Conservation (phyloP, 1,140 invertebrate species). For the Araneus ventricosus region DNA sequence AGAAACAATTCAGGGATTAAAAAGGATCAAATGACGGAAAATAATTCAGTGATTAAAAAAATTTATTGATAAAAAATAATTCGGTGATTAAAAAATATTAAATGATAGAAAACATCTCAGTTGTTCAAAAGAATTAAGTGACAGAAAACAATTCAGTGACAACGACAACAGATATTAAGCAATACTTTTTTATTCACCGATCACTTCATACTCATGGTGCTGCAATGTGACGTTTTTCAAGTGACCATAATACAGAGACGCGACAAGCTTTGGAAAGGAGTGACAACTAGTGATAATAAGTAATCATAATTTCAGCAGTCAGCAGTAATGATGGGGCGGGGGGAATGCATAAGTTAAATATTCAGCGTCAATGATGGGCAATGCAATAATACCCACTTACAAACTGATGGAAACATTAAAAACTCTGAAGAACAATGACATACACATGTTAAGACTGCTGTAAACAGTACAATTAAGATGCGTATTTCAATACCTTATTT, state of each 20-base stretch:
- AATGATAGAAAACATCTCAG: too few species aligned
- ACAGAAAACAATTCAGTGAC: background rate
- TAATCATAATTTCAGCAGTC: background rate
- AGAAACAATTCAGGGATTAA: too few species aligned
- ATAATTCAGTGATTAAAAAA: too few species aligned
- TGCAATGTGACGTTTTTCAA: background rate
- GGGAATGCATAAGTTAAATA: background rate
- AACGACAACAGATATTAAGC: background rate
- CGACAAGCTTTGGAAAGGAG: background rate
- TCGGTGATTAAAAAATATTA: too few species aligned
- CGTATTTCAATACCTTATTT: background rate
- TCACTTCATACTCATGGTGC: slow-evolving; percentile 21
- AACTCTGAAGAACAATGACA: slow-evolving; percentile 4
- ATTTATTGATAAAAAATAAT: too few species aligned
- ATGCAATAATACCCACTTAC: background rate
- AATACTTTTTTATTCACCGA: slow-evolving; percentile 19
- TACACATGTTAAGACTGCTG: background rate
- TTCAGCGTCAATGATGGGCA: background rate
- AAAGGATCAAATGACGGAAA: too few species aligned
- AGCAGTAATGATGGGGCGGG: background rate
- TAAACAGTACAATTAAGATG: background rate
- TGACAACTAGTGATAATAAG: background rate
- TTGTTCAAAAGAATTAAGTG: background rate
- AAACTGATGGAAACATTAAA: slow-evolving; percentile 3
- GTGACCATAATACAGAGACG: background rate